Evolutionary conservation across 2,113 vertebrate genomes (phyloP), one percentile per base, ranked within the genome.

Genomic region (Tringa solitaria): DNA sequence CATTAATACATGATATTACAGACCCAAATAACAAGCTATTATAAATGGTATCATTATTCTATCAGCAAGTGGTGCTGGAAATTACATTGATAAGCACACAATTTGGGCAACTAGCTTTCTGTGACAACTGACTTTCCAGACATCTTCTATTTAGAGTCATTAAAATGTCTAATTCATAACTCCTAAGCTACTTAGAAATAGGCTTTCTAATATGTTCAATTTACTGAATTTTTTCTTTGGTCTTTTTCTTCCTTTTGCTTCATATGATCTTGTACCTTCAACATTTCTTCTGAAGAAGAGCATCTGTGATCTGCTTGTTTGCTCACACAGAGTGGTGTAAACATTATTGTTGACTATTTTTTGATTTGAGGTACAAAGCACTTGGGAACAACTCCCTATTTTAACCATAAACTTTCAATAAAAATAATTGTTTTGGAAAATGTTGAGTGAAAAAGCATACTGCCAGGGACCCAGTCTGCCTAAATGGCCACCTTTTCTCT

Each of bases 291-390:
- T 74, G 57, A 60, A 54, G 45, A 87, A 45, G 13, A 59, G 8
- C 26, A 54, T 79, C 67, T 67, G 12, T 48, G 72, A 74, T 76
- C 19, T 59, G 12, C n/a, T 87, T 61, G 14, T 83, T 83, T 70
- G 59, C 30, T 84, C 27, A 54, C 12, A 43, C 28, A 89, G 14
- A 54, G 41, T 73, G 28, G 5, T 63, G 59, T 90, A 93, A 80
- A 68, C 14, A 7, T 24, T 23, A 33, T 13, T 57, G 7, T 56
- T 73, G 51, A 24, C 20, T 32, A 17, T 33, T 67, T 76, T 68
- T 41, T 35, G 2, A 35, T 21, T 28, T 54, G 27, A 26, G 4
- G 20, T 33, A 76, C 32, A 69, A 83, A 80, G 14, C 0, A 0
- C 33, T 83, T 54, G 54, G 65, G 22, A 45, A 21, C 24, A 51